phyloP scores from a whole-genome alignment of 2,113 vertebrate genomes.

The Isichthys henryi region DNA sequence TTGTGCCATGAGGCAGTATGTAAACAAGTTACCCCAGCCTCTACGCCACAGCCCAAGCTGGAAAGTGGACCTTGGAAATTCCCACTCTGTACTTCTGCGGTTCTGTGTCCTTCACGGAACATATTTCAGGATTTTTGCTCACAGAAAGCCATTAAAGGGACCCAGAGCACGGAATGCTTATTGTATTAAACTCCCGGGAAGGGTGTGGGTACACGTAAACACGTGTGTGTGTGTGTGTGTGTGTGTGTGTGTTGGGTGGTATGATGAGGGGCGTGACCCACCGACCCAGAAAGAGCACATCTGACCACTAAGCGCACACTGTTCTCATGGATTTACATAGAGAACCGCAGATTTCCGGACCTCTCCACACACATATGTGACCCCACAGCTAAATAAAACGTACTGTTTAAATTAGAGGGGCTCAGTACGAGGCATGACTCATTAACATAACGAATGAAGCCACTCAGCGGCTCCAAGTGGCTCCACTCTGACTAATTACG shows the following conservation, averaged over 20 bases:
- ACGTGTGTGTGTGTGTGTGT: neutral
- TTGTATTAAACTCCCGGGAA: neutral
- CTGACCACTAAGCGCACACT: neutral
- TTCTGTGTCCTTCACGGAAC: neutral
- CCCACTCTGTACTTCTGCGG: neutral
- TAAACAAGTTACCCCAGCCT: neutral
- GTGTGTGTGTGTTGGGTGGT: neutral
- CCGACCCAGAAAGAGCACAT: neutral
- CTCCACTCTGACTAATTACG: neutral
- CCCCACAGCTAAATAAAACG: neutral
- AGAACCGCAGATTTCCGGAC: neutral
- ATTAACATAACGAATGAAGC: neutral
- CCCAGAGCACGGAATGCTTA: neutral
- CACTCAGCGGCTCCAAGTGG: neutral
- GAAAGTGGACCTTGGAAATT: neutral
- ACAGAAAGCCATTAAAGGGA: neutral
- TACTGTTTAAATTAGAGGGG: constrained; percentile 5
- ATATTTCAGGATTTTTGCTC: neutral
- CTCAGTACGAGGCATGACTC: neutral
- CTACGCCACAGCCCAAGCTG: neutral
- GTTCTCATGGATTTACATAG: neutral
- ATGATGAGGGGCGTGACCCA: neutral
- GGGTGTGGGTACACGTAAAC: neutral
- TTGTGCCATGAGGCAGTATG: neutral
- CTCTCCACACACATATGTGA: neutral